These are phyloP conservation scores for Chrysolina haemoptera DNA, from an alignment of 2,888 invertebrate species.

Conservation along the genomic window DNA sequence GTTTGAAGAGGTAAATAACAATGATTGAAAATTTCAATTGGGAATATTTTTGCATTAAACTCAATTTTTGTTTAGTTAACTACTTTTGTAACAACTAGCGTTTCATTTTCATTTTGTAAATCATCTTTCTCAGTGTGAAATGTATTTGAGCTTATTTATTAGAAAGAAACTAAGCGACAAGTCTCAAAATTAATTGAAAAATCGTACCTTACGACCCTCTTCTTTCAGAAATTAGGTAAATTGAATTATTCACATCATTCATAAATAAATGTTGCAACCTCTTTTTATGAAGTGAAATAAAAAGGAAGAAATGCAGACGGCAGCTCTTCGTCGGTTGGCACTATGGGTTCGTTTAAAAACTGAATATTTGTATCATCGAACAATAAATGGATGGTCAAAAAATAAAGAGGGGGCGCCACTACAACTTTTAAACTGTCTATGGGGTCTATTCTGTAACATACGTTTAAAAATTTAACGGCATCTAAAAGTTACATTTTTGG, in stretches of 20 bases:
- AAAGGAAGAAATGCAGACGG: no score
- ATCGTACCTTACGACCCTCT: not conserved
- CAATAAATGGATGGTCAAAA: no score
- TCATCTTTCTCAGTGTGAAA: not conserved
- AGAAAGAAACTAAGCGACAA: not conserved
- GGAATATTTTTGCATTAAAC: slow-evolving; percentile 1
- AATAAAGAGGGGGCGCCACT: no score
- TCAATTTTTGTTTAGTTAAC: not conserved
- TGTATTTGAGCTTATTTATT: not conserved
- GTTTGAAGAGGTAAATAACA: not conserved
- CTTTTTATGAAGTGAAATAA: no score
- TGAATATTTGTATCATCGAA: no score
- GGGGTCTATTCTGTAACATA: no score
- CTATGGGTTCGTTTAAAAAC: no score
- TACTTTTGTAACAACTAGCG: not conserved
- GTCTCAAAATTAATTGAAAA: not conserved
- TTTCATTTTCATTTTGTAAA: not conserved
- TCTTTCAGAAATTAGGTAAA: slow-evolving; percentile 2
- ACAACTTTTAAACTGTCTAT: no score
- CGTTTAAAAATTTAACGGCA: no score
- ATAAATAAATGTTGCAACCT: no score
- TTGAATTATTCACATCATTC: not conserved
- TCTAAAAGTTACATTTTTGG: no score
- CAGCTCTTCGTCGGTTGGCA: no score
- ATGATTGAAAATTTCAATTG: slow-evolving; percentile 1